Base-by-base conservation (phyloP, 2,113 vertebrate species). In the Hyperoodon ampullatus region DNA sequence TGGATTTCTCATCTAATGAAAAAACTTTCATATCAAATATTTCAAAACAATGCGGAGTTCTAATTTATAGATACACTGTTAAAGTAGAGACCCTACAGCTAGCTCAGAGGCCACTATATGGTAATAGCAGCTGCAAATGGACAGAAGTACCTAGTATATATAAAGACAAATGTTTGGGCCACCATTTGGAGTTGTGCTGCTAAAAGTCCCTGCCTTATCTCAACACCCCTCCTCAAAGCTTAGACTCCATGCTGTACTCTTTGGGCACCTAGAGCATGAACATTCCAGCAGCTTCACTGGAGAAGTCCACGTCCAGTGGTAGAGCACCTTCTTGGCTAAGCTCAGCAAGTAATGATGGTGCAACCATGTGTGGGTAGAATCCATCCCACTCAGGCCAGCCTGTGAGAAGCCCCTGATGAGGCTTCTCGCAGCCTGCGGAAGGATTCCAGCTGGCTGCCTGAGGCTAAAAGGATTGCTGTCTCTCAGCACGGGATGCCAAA, bases 21-120 rank as follows among this genome's bases (percentile, higher is more conserved):
- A 83, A 44, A 35, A 50, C 47, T 75, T 95, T 90, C 35, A 80
- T 74, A 33, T 85, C 26, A 82, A 89, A 23, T 95, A 92, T 65
- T 68, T 94, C 60, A 71, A 94, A 92, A 70, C 18, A 58, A 77
- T 63, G 74, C 16, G 58, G 82, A 77, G 18, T 23, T 75, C 23
- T 77, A 85, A 95, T 72, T 60, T 94, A 21, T 6, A 85, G 71
- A 47, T 72, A n/a, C 26, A 13, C 47, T 42, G 1, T 53, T 95
- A 78, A 65, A 66, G 28, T 4, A 65, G 15, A 53, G 19, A 58
- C 8, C 33, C 28, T 84, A 11, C 5, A 42, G 39, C 50, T 42
- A 66, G 18, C 78, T 75, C 50, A 5, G 42, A 55, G 81, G 42
- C 44, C 26, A 28, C 15, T 21, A 75, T 92, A 47, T 68, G 65